Conservation (phyloP, 2,888 invertebrate genomes). For the Drosophila trichaetosa region DNA sequence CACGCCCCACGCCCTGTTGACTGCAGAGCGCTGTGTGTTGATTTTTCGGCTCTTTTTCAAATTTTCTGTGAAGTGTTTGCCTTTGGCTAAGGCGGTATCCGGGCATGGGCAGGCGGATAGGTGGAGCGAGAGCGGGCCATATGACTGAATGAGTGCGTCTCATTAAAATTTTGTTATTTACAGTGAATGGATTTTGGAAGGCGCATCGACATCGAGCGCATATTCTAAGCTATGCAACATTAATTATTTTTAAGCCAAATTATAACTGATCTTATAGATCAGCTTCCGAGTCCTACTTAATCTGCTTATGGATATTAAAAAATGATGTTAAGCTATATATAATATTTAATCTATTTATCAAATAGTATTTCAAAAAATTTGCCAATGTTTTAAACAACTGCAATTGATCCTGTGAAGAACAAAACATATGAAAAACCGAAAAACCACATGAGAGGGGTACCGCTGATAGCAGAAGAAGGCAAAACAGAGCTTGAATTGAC, state of each 20-base stretch:
- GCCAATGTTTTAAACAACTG: neutral
- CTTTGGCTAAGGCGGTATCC: neutral
- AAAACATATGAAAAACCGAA: neutral
- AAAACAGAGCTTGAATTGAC: conserved; percentile 14
- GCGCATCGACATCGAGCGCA: neutral
- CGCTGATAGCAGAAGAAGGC: conserved; percentile 18
- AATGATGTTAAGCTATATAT: neutral
- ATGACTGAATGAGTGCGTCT: conserved; percentile 1
- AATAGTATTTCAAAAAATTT: neutral
- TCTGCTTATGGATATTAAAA: neutral
- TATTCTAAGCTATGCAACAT: neutral
- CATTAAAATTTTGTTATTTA: conserved; percentile 10
- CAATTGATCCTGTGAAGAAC: conserved; percentile 3
- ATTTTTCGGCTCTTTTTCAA: conserved; percentile 29
- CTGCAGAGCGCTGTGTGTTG: conserved; percentile 24
- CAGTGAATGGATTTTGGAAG: neutral
- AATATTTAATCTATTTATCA: neutral
- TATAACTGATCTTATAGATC: neutral
- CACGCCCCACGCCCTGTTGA: conserved; percentile 20
- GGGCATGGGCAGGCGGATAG: conserved; percentile 20
- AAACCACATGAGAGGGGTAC: conserved; percentile 33
- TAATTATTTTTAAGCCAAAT: neutral
- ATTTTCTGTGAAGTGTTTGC: conserved; percentile 25
- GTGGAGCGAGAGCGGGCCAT: neutral
- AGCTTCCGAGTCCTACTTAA: neutral